phyloP scores from a whole-genome alignment of 1,140 invertebrate species.

The Heliconius himera region DNA sequence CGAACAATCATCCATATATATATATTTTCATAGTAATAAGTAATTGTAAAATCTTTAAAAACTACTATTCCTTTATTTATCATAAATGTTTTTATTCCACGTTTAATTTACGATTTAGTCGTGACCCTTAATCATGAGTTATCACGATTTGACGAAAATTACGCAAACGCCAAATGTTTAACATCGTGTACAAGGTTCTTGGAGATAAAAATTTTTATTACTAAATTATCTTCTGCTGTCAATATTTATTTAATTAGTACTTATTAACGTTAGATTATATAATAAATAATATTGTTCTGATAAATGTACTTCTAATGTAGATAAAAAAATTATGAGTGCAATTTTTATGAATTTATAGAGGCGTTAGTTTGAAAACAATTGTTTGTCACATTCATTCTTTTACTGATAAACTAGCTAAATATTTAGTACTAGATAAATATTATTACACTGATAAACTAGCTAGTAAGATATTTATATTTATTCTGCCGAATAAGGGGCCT shows the following conservation, averaged over 20 bases:
- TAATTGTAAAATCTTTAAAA: not conserved
- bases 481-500: no score
- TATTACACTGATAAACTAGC: no score
- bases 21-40: not conserved
- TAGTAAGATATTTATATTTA: not conserved
- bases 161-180: slow-evolving; percentile 47
- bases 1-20: no score
- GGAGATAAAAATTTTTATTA: slow-evolving; percentile 39
- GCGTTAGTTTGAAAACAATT: not conserved
- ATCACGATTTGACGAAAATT: slow-evolving; percentile 47
- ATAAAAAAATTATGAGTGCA: not conserved
- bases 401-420: not conserved
- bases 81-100: not conserved
- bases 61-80: not conserved
- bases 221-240: slow-evolving; percentile 21
- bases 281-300: no score
- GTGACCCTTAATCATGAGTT: slow-evolving; percentile 42
- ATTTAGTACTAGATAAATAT: not conserved
- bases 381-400: not conserved
- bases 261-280: not conserved
- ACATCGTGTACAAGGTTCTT: slow-evolving; percentile 41
- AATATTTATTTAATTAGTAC: slow-evolving; percentile 10
- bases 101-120: slow-evolving; percentile 21
- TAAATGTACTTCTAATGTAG: not conserved
- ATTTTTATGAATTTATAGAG: not conserved